Conservation (phyloP, 2,888 invertebrate species). For the Orchesella flavescens region DNA sequence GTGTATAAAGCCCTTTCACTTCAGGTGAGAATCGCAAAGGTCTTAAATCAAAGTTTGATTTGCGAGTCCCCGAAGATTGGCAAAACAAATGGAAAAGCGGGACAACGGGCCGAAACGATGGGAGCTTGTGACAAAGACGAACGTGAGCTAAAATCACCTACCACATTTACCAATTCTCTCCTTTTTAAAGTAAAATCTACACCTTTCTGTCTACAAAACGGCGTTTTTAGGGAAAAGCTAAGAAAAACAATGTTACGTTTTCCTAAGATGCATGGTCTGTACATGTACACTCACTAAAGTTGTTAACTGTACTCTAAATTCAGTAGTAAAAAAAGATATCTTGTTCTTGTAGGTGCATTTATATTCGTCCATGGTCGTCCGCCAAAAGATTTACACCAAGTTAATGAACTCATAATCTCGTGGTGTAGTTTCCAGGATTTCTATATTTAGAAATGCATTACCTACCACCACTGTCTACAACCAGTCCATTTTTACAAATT, state of each 20-base stretch:
- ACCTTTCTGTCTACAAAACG: too few relatives aligned
- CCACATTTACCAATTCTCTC: too few relatives aligned
- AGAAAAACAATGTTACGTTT: too few relatives aligned
- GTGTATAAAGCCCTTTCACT: conserved; percentile 1
- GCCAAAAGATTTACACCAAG: conserved; percentile 37
- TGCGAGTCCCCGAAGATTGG: conserved; percentile 69
- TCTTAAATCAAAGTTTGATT: conserved; percentile 72
- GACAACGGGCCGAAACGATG: conserved; percentile 64
- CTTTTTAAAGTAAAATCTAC: too few relatives aligned
- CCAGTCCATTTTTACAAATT: conserved; percentile 4
- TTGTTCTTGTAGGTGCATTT: too few relatives aligned
- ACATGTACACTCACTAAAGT: too few relatives aligned
- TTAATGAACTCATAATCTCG: conserved; percentile 45
- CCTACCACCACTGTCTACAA: background rate
- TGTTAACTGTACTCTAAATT: too few relatives aligned
- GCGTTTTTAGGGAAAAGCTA: too few relatives aligned
- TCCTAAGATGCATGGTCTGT: too few relatives aligned
- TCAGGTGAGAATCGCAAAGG: conserved; percentile 71
- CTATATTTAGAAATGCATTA: conserved; percentile 10
- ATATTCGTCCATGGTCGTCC: background rate
- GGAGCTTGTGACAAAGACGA: conserved; percentile 64
- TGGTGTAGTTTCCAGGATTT: background rate
- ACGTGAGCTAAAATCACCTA: conserved; percentile 23
- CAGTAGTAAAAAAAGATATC: too few relatives aligned
- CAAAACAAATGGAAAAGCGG: conserved; percentile 67